A percentile compares a stretch with the other conserved stretches of the same genome.
phyloP scores from a whole-genome alignment of 1,140 invertebrate species.

The Pectinophora gossypiella region DNA sequence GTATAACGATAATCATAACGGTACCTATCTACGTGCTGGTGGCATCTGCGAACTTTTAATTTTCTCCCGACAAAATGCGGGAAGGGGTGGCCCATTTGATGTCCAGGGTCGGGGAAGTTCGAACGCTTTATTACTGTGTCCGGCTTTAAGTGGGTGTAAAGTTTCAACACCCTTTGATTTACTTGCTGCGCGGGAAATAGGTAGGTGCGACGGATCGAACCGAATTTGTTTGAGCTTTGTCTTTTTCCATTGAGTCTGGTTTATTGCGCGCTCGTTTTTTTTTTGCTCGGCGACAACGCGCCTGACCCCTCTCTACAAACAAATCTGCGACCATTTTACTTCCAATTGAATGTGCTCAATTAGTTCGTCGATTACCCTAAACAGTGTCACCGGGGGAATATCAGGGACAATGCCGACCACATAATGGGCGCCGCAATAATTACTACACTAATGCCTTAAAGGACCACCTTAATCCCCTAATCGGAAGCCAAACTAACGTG shows the following conservation, averaged over 20 bases:
- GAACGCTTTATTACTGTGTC: conserved; percentile 74
- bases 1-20: conserved; percentile 8
- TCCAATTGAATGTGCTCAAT: conserved; percentile 10
- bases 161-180: conserved; percentile 75
- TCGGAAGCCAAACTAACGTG: conserved; percentile 71
- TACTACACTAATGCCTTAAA: conserved; percentile 68
- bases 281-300: conserved; percentile 16
- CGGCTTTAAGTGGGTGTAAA: conserved; percentile 75
- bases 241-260: conserved; percentile 30
- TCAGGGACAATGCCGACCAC: conserved; percentile 42
- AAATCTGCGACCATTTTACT: conserved; percentile 11
- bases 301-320: conserved; percentile 14
- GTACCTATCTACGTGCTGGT: conserved; percentile 14
- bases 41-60: conserved; percentile 59
- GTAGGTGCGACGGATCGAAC: conserved; percentile 41
- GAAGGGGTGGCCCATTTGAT: conserved; percentile 67
- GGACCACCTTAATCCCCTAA: conserved; percentile 69
- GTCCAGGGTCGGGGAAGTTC: conserved; percentile 69
- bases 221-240: conserved; percentile 47
- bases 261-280: conserved; percentile 24
- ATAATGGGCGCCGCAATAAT: conserved; percentile 66
- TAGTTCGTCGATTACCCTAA: conserved; percentile 17
- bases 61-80: conserved; percentile 63
- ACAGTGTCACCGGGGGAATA: conserved; percentile 40
- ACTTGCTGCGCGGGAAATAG: conserved; percentile 57